Percentiles rank a stretch among this genome's conserved stretches.
phyloP scores from a whole-genome alignment of 2,113 vertebrate species.

The Sphyrna mokarran region DNA sequence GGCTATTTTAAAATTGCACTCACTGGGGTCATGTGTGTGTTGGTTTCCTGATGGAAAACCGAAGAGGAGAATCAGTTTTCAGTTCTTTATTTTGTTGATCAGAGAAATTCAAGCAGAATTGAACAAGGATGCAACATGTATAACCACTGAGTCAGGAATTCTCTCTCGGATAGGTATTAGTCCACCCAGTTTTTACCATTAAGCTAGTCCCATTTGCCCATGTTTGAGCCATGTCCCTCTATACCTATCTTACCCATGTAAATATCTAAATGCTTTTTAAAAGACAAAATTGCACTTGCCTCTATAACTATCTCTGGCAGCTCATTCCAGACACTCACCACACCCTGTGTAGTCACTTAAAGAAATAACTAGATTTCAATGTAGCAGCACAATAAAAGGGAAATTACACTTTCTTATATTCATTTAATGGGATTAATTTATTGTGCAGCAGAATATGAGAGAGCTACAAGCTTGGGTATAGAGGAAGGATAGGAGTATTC shows the following conservation, averaged over 20 bases:
- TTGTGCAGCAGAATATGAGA: not conserved
- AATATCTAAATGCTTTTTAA: too few relatives aligned
- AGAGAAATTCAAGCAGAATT: not conserved
- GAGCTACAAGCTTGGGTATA: not conserved
- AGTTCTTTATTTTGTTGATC: not conserved
- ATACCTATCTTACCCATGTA: too few relatives aligned
- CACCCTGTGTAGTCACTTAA: not conserved
- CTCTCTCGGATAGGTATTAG: not conserved
- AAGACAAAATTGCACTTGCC: too few relatives aligned
- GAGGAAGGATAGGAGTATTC: not conserved
- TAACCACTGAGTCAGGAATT: not conserved
- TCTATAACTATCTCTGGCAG: too few relatives aligned
- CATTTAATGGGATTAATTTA: not conserved
- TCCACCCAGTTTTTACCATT: too few relatives aligned
- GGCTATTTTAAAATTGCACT: not conserved
- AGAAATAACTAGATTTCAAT: not conserved
- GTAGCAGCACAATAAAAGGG: not conserved
- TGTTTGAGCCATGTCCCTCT: too few relatives aligned
- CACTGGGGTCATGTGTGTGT: not conserved
- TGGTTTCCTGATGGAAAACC: not conserved
- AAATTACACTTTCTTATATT: not conserved
- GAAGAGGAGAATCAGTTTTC: not conserved
- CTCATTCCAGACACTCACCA: too few relatives aligned
- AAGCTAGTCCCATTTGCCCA: too few relatives aligned
- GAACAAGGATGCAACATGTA: not conserved